These are phyloP conservation scores for Drosophila takahashii DNA, from an alignment of 1,140 invertebrate genomes.

Conservation along the genomic window DNA sequence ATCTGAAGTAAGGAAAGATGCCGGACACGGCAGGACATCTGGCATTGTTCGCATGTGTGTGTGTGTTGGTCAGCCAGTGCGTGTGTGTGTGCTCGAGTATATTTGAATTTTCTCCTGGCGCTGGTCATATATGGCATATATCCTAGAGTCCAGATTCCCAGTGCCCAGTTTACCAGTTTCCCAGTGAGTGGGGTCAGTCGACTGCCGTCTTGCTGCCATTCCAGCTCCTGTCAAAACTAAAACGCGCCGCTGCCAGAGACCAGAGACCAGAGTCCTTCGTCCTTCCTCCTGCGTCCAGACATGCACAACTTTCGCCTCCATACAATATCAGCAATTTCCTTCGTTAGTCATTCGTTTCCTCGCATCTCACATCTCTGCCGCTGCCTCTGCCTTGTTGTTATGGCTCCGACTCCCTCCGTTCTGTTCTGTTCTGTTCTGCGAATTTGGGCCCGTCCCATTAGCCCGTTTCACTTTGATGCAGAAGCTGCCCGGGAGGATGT, in stretches of 20 bases:
- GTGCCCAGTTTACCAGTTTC: no score
- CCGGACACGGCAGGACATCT: conserved; percentile 63
- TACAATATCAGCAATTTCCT: conserved; percentile 83
- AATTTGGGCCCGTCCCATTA: conserved; percentile 60
- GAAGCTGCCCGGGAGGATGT: conserved; percentile 40
- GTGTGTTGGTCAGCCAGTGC: neutral
- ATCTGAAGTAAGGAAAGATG: conserved; percentile 60
- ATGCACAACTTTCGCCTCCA: conserved; percentile 78
- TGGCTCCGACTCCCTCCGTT: conserved; percentile 58
- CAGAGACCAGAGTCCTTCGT: neutral
- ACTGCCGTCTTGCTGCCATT: conserved; percentile 54
- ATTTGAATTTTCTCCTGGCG: conserved; percentile 56
- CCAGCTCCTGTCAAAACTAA: conserved; percentile 78
- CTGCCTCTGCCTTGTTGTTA: conserved; percentile 71
- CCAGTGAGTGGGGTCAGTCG: conserved; percentile 37
- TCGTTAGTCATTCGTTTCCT: conserved; percentile 83
- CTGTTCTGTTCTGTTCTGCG: conserved; percentile 45
- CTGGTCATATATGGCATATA: conserved; percentile 38
- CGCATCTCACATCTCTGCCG: conserved; percentile 57
- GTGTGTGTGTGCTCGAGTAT: conserved; percentile 31
- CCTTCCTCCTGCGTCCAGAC: conserved; percentile 47
- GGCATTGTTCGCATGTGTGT: conserved; percentile 43
- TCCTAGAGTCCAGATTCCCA: neutral
- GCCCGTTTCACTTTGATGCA: conserved; percentile 79
- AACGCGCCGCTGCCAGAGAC: conserved; percentile 69